Base-by-base conservation (phyloP, 2,797 vertebrate genomes). In the Sorex maritimensis region DNA sequence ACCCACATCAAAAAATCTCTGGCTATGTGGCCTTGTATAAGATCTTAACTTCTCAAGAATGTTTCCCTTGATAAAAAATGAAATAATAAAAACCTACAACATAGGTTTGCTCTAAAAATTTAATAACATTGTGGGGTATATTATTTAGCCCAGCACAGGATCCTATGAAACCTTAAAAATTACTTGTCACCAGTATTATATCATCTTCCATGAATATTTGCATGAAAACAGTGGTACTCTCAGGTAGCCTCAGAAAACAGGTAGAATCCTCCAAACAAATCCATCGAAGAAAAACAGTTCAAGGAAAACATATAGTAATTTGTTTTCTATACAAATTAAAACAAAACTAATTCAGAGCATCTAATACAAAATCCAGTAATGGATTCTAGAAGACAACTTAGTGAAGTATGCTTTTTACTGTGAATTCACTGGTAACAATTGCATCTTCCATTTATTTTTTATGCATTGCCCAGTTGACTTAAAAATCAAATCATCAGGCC, bases 401-500 rank as follows among this genome's bases (percentile, higher is more conserved):
- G 30, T 86, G 46, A 95, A 73, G 10, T 88, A 71, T 71, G 46
- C 3, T 49, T 86, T 93, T 81, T 65, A 86, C 94, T 89, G 81
- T 68, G 14, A 83, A n/a, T 17, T 30, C 8, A 69, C 9, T 44
- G 61, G 55, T 2, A 87, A 9, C 0, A 5, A 77, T 78, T 92
- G 84, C 65, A 77, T 3, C 46, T 88, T 86, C 68, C 80, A 19
- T 85, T 92, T 81, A 86, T 88, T 75, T 89, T 85, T 19, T 52
- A 28, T 3, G 17, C 71, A 80, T 58, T 78, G 2, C 30, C 73
- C 15, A 44, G 30, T 73, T 38, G 41, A 44, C 44, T 74, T 93
- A 55, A 88, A 92, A 93, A 69, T 52, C 49, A 52, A 52, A 14
- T 52, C 49, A 52, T 52, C 41, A 34, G 34, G 34, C 34, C 34